These are phyloP conservation scores for Chrysoperla carnea DNA, from an alignment of 1,140 invertebrate genomes.

Conservation along the genomic window DNA sequence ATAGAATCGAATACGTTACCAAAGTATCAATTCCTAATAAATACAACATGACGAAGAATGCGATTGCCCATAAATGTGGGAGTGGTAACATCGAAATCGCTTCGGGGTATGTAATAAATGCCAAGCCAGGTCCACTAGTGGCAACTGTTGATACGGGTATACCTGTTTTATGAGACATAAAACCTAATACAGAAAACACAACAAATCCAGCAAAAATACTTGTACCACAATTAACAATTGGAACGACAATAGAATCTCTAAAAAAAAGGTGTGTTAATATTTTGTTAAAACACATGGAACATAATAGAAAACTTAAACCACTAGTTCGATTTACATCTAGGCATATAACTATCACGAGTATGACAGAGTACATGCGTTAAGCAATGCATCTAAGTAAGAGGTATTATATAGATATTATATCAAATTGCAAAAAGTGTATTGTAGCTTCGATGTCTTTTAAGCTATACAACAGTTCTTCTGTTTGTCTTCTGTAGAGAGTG, in stretches of 20 bases:
- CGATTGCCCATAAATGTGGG: constrained; percentile 71
- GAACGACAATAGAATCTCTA: constrained; percentile 57
- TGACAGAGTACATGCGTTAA: no score
- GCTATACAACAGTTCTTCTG: no score
- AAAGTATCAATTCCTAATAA: constrained; percentile 81
- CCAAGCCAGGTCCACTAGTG: constrained; percentile 74
- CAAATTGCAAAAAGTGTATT: no score
- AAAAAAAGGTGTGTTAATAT: constrained; percentile 5
- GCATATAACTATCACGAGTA: no score
- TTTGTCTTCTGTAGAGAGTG: no score
- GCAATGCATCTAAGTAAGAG: no score
- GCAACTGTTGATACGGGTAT: constrained; percentile 73
- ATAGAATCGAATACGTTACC: constrained; percentile 26
- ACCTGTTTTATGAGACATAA: constrained; percentile 67
- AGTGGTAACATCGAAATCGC: constrained; percentile 75
- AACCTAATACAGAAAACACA: constrained; percentile 87
- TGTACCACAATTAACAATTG: constrained; percentile 67
- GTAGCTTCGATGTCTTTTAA: no score
- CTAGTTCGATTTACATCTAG: no score
- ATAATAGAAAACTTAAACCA: no score
- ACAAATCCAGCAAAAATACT: constrained; percentile 88
- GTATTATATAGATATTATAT: no score
- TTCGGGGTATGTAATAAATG: constrained; percentile 85
- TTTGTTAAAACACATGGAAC: no score
- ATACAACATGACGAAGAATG: constrained; percentile 90